Conservation (phyloP, 2,113 vertebrate genomes). For the Pedetes capensis region DNA sequence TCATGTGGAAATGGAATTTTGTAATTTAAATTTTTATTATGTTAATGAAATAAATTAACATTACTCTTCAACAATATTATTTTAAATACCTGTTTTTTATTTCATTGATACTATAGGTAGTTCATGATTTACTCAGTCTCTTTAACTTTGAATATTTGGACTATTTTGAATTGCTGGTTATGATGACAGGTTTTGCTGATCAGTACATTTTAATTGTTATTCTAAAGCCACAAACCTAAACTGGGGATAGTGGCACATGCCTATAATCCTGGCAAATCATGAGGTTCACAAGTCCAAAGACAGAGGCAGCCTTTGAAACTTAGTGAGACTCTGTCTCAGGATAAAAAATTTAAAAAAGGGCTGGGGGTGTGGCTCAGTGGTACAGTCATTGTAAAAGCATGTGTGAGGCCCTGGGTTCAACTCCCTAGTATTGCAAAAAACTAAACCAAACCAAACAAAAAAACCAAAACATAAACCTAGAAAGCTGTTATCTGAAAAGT, state of each 20-base stretch:
- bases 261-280: too few relatives aligned
- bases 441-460: too few relatives aligned
- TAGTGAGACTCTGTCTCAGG: too few relatives aligned
- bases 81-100: neutral
- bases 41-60: neutral
- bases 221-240: neutral
- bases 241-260: too few relatives aligned
- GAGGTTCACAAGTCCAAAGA: too few relatives aligned
- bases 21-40: neutral
- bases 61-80: neutral
- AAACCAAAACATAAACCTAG: constrained; percentile 7
- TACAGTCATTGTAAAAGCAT: too few relatives aligned
- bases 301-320: too few relatives aligned
- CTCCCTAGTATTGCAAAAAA: too few relatives aligned
- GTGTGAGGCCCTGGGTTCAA: too few relatives aligned
- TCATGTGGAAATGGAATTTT: neutral
- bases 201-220: constrained; percentile 19
- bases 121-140: neutral
- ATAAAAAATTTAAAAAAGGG: too few relatives aligned
- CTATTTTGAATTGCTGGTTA: neutral
- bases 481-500: neutral
- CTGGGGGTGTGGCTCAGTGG: too few relatives aligned
- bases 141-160: neutral
- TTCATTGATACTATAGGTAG: neutral
- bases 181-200: neutral